A percentile compares a stretch with the other conserved stretches of the same genome.
These are phyloP conservation scores for Eristalinus aeneus DNA, from an alignment of 2,888 invertebrate genomes.

Conservation along the genomic window DNA sequence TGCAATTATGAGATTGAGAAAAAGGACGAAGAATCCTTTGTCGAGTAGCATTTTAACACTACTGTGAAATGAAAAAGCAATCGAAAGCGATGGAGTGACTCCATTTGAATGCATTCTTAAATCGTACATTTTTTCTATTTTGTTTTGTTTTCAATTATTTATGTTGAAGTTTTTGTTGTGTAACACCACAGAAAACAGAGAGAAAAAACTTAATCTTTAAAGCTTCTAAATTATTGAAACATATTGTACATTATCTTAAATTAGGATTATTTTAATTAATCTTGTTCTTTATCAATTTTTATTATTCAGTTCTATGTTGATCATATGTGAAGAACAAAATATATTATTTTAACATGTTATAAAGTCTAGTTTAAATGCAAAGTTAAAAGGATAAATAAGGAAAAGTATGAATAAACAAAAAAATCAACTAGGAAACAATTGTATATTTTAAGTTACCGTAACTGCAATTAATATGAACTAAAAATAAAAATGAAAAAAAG, in stretches of 20 bases:
- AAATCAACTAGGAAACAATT: constrained; percentile 60
- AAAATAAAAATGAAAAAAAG: constrained; percentile 24
- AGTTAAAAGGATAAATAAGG: constrained; percentile 29
- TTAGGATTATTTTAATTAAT: constrained; percentile 30
- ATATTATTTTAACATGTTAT: constrained; percentile 66
- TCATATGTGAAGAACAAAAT: constrained; percentile 38
- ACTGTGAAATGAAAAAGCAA: constrained; percentile 35
- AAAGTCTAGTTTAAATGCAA: constrained; percentile 64
- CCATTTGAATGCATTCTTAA: constrained; percentile 38
- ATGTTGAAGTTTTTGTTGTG: constrained; percentile 35
- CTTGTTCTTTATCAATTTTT: constrained; percentile 53
- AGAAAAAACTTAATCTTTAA: background rate
- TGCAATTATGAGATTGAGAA: background rate
- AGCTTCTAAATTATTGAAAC: constrained; percentile 40
- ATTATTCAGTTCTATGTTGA: constrained; percentile 64
- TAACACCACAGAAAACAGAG: background rate
- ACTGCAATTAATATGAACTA: constrained; percentile 52
- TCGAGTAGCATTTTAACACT: background rate
- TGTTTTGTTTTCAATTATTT: constrained; percentile 38
- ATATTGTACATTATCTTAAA: constrained; percentile 53
- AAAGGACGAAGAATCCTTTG: background rate
- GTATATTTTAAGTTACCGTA: constrained; percentile 65
- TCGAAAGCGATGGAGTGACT: constrained; percentile 38
- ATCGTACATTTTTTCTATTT: background rate
- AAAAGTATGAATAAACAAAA: constrained; percentile 17